Conservation (phyloP, 2,797 vertebrate genomes). For the Xenops minutus region DNA sequence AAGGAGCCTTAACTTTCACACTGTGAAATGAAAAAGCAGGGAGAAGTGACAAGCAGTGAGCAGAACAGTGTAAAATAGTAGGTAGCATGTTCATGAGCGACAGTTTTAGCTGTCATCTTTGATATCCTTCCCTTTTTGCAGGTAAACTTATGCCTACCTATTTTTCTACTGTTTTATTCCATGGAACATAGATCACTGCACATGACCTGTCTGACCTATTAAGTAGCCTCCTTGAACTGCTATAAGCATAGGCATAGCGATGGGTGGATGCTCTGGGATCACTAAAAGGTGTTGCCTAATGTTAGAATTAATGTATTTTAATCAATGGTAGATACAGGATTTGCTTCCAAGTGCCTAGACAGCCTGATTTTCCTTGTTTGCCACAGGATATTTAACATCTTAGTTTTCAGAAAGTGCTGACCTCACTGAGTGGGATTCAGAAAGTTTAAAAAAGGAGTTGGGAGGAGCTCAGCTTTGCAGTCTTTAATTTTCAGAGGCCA, state of each 20-base stretch:
- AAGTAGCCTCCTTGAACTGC: neutral
- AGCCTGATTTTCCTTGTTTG: neutral
- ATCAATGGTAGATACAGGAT: neutral
- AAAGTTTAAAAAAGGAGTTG: neutral
- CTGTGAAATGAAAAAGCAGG: neutral
- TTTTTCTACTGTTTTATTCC: neutral
- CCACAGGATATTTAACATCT: neutral
- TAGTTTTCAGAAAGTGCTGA: neutral
- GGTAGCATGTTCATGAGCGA: neutral
- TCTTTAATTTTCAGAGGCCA: slow-evolving; percentile 13
- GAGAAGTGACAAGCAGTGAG: neutral
- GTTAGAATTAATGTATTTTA: neutral
- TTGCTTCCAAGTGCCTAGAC: neutral
- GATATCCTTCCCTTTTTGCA: neutral
- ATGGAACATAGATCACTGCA: neutral
- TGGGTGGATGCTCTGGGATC: neutral
- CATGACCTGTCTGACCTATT: neutral
- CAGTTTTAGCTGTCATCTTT: neutral
- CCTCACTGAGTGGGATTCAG: neutral
- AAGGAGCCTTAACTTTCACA: neutral
- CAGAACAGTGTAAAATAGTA: neutral
- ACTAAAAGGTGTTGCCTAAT: neutral
- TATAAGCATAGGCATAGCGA: neutral
- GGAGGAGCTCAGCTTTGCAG: neutral
- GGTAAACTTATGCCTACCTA: neutral